Percentiles rank a stretch among this genome's conserved stretches.
Evolutionary conservation across 2,888 invertebrate genomes (phyloP).

Genomic region (Acanthosepion esculentum): DNA sequence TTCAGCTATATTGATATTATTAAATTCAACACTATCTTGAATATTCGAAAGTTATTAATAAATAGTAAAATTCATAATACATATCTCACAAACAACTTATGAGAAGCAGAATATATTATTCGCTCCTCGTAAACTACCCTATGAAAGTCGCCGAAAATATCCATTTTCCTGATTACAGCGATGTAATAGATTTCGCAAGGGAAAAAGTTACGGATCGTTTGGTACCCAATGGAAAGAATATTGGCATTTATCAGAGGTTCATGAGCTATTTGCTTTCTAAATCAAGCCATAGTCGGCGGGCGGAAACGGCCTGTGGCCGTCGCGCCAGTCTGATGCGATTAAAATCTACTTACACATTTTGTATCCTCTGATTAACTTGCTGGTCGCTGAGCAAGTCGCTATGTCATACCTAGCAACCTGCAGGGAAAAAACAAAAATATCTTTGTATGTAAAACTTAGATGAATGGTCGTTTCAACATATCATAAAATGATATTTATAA

Average conservation of each 20-base stretch:
- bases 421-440: neutral
- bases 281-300: neutral
- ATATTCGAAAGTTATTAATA: too few species aligned
- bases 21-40: too few species aligned
- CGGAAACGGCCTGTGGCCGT: neutral
- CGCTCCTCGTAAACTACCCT: neutral
- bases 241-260: neutral
- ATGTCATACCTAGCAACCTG: neutral
- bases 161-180: neutral
- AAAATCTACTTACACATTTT: neutral
- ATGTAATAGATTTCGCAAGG: neutral
- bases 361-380: neutral
- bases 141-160: neutral
- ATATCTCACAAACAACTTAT: too few species aligned
- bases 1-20: too few species aligned
- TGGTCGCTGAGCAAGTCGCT: neutral
- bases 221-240: constrained; percentile 4
- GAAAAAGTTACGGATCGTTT: neutral
- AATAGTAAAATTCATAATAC: too few species aligned
- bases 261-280: constrained; percentile 22
- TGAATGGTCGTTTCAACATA: too few species aligned
- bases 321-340: neutral
- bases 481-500: too few species aligned
- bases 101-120: neutral
- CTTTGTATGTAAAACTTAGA: too few species aligned